phyloP scores from a whole-genome alignment of 2,888 invertebrate genomes.

The Dicyrtoma fusca region DNA sequence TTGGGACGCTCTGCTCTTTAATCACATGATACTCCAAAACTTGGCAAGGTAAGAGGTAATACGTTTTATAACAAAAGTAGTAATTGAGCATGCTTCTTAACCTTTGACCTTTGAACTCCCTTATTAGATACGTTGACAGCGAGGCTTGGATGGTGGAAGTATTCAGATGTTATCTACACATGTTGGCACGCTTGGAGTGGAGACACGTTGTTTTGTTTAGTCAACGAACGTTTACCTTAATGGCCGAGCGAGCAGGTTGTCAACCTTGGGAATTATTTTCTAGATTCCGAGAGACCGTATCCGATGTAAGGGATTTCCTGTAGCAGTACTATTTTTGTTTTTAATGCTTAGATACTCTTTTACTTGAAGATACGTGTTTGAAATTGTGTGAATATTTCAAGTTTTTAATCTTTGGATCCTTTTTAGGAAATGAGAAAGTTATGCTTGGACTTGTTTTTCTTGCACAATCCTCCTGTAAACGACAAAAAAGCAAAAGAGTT shows the following conservation, averaged over 20 bases:
- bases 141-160: conserved; percentile 20
- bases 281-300: conserved; percentile 1
- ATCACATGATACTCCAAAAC: conserved; percentile 12
- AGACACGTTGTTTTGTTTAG: neutral
- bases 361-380: too few species aligned
- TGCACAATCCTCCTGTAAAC: neutral
- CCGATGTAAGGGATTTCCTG: conserved; percentile 9
- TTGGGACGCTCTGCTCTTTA: conserved; percentile 7
- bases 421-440: conserved; percentile 23
- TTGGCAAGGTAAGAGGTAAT: conserved; percentile 23
- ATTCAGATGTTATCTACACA: conserved; percentile 16
- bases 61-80: too few species aligned
- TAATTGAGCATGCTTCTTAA: too few species aligned
- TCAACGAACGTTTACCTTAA: conserved; percentile 3
- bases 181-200: conserved; percentile 15
- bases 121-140: conserved; percentile 26
- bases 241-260: conserved; percentile 30
- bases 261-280: conserved; percentile 18
- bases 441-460: conserved; percentile 10
- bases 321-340: neutral
- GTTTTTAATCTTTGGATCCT: conserved; percentile 4
- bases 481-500: neutral
- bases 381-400: neutral
- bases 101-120: too few species aligned
- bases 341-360: neutral